Evolutionary conservation across 2,888 invertebrate genomes (phyloP).

Genomic region (Cerastis leucographa): DNA sequence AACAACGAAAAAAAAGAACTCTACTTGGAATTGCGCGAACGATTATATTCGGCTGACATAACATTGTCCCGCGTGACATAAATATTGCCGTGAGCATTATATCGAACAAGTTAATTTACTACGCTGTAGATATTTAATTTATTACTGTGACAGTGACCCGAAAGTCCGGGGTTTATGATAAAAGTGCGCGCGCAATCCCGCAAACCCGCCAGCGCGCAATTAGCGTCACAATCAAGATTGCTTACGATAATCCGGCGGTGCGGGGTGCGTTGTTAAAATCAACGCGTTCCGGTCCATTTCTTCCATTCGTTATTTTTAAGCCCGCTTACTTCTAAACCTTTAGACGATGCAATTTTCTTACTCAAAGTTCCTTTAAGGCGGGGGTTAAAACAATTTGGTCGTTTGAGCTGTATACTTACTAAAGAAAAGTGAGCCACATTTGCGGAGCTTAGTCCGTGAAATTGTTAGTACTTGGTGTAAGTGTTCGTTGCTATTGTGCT

Average conservation of each 20-base stretch:
- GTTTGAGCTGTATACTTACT: conserved; percentile 54
- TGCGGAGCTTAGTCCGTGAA: conserved; percentile 52
- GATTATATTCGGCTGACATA: conserved; percentile 53
- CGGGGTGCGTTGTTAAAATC: conserved; percentile 45
- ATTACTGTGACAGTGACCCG: conserved; percentile 62
- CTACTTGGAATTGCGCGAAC: conserved; percentile 19
- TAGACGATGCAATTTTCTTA: conserved; percentile 55
- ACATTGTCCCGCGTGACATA: conserved; percentile 44
- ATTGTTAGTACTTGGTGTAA: conserved; percentile 46
- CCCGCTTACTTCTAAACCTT: conserved; percentile 41
- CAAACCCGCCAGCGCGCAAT: conserved; percentile 74
- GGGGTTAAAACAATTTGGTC: conserved; percentile 62
- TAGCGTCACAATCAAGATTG: conserved; percentile 82
- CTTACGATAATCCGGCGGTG: conserved; percentile 74
- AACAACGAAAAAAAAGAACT: conserved; percentile 12
- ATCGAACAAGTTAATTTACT: conserved; percentile 75
- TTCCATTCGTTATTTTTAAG: conserved; percentile 44
- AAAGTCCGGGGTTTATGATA: conserved; percentile 51
- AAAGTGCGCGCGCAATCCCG: conserved; percentile 54
- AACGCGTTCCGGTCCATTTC: conserved; percentile 47
- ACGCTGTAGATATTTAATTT: conserved; percentile 68
- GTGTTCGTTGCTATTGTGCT: conserved; percentile 33
- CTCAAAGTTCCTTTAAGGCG: conserved; percentile 51
- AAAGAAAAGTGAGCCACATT: conserved; percentile 52
- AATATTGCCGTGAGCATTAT: conserved; percentile 72